A percentile compares a stretch with the other conserved stretches of the same genome.
Evolutionary conservation across 1,140 invertebrate species (phyloP).

Genomic region (Paralvinella palmiformis): DNA sequence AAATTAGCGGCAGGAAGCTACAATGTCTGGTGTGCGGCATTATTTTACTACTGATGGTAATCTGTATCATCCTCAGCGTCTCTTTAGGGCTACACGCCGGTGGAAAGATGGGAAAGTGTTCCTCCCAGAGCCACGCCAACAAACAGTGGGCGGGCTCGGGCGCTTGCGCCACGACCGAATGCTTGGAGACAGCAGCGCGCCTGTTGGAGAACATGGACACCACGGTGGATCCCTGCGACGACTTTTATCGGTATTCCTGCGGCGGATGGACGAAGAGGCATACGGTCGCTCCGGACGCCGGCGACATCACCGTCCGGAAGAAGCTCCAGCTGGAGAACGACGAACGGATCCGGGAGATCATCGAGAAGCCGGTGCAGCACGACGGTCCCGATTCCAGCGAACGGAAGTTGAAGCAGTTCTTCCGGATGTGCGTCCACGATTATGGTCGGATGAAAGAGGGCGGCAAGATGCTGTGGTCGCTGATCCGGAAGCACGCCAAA

Average conservation of each 20-base stretch:
- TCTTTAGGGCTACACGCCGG: conserved; percentile 19
- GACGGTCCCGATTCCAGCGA: background rate
- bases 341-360: background rate
- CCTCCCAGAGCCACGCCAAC: background rate
- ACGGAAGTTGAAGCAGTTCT: conserved; percentile 10
- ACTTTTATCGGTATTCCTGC: conserved; percentile 59
- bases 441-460: conserved; percentile 16
- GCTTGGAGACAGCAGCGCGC: conserved; percentile 35
- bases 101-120: background rate
- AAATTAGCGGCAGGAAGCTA: too few relatives aligned
- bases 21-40: conserved; percentile 23
- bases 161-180: conserved; percentile 35
- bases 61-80: conserved; percentile 27
- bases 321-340: background rate
- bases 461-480: background rate
- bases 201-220: conserved; percentile 53
- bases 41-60: conserved; percentile 21
- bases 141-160: background rate
- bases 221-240: conserved; percentile 53
- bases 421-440: conserved; percentile 13
- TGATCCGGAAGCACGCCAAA: conserved; percentile 6
- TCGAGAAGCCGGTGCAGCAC: background rate
- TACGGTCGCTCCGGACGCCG: conserved; percentile 33
- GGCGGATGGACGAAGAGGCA: conserved; percentile 53
- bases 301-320: background rate